These are phyloP conservation scores for Scaptomyza flava DNA, from an alignment of 2,888 invertebrate species.

Conservation along the genomic window DNA sequence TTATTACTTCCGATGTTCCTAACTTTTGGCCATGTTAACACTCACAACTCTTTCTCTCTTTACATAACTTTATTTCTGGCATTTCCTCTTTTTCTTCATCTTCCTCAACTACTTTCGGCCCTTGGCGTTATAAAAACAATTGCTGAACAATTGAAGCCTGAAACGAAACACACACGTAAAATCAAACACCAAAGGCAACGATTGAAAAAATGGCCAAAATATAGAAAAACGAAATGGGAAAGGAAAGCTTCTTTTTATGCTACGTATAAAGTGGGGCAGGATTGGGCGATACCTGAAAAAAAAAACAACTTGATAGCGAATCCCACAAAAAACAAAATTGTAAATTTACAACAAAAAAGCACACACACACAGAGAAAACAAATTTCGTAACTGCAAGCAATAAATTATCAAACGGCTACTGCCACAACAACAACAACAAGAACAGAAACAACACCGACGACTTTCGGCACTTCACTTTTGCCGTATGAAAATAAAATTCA, in stretches of 20 bases:
- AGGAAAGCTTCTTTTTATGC: constrained; percentile 24
- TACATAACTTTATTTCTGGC: constrained; percentile 75
- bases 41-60: constrained; percentile 7
- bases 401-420: constrained; percentile 68
- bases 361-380: constrained; percentile 57
- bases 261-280: constrained; percentile 10
- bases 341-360: constrained; percentile 72
- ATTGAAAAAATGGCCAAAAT: constrained; percentile 1
- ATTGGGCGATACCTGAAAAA: constrained; percentile 36
- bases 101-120: constrained; percentile 10
- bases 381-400: constrained; percentile 78
- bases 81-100: constrained; percentile 47
- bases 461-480: constrained; percentile 64
- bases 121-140: constrained; percentile 79
- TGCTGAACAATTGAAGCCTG: constrained; percentile 73
- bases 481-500: constrained; percentile 70
- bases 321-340: constrained; percentile 60
- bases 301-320: constrained; percentile 32
- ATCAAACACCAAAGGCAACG: constrained; percentile 12
- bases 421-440: constrained; percentile 37
- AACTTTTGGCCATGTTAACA: constrained; percentile 30
- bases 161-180: constrained; percentile 46
- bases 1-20: constrained; percentile 67
- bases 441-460: constrained; percentile 33
- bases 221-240: constrained; percentile 3